Conservation (phyloP, 1,140 invertebrate species). For the Probaryconus sp. region DNA sequence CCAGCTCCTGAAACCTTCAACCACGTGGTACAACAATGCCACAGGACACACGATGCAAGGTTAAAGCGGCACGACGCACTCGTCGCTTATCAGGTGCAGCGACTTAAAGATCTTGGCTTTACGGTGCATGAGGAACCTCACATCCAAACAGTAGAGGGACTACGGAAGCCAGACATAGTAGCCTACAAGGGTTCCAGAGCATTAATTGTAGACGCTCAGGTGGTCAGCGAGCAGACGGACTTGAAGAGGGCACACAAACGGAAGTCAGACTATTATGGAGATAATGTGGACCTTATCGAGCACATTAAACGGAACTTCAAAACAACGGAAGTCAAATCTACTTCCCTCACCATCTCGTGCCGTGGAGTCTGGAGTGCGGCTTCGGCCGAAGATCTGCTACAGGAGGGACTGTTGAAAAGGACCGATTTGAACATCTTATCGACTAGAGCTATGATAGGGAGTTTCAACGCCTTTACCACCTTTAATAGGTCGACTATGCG, state of each 20-base stretch:
- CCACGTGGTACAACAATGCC: too few species aligned
- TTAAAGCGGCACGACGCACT: too few species aligned
- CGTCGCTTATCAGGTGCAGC: too few species aligned
- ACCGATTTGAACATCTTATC: constrained; percentile 6
- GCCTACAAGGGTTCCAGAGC: neutral
- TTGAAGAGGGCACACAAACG: neutral
- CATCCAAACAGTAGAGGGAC: too few species aligned
- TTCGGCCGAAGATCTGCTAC: neutral
- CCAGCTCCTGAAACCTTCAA: too few species aligned
- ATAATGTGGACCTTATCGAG: neutral
- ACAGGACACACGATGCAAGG: too few species aligned
- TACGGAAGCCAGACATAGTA: neutral
- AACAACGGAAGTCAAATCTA: too few species aligned
- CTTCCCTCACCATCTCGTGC: neutral
- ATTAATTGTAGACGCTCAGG: neutral
- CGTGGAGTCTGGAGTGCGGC: neutral
- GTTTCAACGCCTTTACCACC: neutral
- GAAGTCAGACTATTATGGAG: neutral
- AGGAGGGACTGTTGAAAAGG: neutral
- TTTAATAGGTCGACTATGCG: neutral
- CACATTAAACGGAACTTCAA: too few species aligned
- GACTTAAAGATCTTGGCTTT: too few species aligned
- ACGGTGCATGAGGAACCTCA: too few species aligned
- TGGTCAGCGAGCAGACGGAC: neutral
- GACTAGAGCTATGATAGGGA: neutral